A percentile compares a stretch with the other conserved stretches of the same genome.
These are phyloP conservation scores for Plebejus argus DNA, from an alignment of 2,888 invertebrate species.

Conservation along the genomic window DNA sequence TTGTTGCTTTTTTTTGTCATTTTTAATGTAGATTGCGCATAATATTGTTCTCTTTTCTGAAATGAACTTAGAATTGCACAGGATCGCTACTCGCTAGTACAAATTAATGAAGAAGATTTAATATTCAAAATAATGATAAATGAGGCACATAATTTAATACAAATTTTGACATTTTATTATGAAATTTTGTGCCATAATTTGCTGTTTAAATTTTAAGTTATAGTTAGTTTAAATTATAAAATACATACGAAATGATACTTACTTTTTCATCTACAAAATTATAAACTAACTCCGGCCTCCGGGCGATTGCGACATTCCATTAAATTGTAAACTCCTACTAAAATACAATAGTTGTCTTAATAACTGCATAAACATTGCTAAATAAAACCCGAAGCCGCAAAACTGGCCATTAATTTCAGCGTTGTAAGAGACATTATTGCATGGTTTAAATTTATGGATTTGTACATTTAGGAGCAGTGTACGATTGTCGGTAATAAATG, in stretches of 20 bases:
- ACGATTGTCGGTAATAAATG: conserved; percentile 27
- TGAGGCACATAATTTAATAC: too few species aligned
- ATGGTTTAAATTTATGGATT: conserved; percentile 22
- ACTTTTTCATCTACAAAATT: not conserved
- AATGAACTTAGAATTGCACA: too few species aligned
- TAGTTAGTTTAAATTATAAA: too few species aligned
- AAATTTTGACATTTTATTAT: too few species aligned
- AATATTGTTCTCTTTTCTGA: not conserved
- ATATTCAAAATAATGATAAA: too few species aligned
- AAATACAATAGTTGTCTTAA: conserved; percentile 48
- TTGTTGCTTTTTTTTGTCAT: not conserved
- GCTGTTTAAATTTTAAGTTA: not conserved
- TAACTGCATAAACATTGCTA: conserved; percentile 7
- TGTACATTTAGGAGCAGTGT: conserved; percentile 29
- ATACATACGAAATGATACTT: not conserved
- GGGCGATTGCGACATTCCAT: not conserved
- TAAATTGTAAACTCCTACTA: not conserved
- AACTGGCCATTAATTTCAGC: conserved; percentile 14
- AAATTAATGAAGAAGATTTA: not conserved
- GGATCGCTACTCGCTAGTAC: too few species aligned
- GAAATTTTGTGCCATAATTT: not conserved
- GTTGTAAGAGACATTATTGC: conserved; percentile 19
- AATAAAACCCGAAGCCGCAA: conserved; percentile 17
- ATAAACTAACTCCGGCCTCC: not conserved
- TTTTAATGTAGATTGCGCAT: not conserved